Evolutionary conservation across 2,888 invertebrate species (phyloP).

Genomic region (Lasius platythorax): DNA sequence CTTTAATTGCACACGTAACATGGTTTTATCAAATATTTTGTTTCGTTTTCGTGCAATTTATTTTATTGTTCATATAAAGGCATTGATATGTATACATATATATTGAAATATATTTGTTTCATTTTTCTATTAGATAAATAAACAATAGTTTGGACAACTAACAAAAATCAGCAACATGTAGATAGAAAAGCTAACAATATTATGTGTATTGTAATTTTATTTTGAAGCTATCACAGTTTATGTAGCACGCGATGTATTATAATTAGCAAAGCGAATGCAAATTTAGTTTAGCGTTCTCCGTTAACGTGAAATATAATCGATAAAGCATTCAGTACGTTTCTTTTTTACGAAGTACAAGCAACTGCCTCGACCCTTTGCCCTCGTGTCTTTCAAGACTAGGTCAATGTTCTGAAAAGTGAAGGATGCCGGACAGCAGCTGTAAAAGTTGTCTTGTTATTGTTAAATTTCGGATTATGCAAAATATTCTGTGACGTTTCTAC

Average conservation of each 20-base stretch:
- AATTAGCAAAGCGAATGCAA: constrained; percentile 32
- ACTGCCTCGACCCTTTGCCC: constrained; percentile 50
- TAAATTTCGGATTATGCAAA: constrained; percentile 81
- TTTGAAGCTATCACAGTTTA: constrained; percentile 2
- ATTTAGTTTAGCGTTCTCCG: not conserved
- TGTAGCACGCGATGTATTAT: constrained; percentile 12
- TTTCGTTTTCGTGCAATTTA: constrained; percentile 1
- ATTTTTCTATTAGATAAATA: constrained; percentile 19
- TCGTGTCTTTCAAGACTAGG: constrained; percentile 76
- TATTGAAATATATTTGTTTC: not conserved
- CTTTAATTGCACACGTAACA: constrained; percentile 42
- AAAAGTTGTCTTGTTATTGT: constrained; percentile 72
- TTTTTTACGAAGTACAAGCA: not conserved
- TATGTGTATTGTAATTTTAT: not conserved
- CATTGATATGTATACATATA: not conserved
- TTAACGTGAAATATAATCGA: constrained; percentile 31
- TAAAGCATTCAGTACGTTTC: constrained; percentile 21
- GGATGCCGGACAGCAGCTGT: constrained; percentile 69
- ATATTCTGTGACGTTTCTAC: constrained; percentile 69
- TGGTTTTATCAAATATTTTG: not conserved
- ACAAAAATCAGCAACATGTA: not conserved
- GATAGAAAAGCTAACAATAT: not conserved
- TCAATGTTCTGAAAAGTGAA: constrained; percentile 76
- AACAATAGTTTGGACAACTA: not conserved
- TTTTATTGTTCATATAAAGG: constrained; percentile 13